Evolutionary conservation across 1,140 invertebrate genomes (phyloP).

Genomic region (Amyelois transitella): DNA sequence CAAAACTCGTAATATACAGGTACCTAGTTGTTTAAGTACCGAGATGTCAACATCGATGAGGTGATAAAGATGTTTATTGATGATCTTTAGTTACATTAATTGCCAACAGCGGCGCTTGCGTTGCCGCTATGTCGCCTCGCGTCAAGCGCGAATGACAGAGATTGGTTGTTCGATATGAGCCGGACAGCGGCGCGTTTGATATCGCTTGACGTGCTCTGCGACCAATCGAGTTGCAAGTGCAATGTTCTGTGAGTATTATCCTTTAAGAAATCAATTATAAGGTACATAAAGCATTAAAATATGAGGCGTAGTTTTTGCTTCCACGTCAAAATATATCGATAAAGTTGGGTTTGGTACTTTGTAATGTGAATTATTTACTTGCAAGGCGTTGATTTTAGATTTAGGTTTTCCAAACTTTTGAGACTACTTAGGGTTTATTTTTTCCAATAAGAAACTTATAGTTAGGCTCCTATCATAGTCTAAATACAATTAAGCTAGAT

Average conservation of each 20-base stretch:
- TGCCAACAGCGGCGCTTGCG: conserved; percentile 64
- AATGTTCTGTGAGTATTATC: not conserved
- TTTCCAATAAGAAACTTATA: too few species aligned
- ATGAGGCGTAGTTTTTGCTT: too few species aligned
- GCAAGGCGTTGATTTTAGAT: too few species aligned
- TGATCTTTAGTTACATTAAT: conserved; percentile 70
- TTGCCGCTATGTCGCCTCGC: conserved; percentile 45
- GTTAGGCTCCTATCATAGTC: too few species aligned
- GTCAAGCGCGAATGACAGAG: conserved; percentile 66
- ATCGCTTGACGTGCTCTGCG: conserved; percentile 45
- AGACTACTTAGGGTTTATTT: too few species aligned
- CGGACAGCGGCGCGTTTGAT: conserved; percentile 54
- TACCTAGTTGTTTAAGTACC: conserved; percentile 54
- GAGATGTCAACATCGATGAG: conserved; percentile 60
- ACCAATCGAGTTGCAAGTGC: conserved; percentile 38
- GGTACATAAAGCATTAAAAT: too few species aligned
- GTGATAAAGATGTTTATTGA: conserved; percentile 73
- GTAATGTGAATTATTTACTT: too few species aligned
- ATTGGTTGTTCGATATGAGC: conserved; percentile 50
- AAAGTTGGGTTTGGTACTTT: too few species aligned
- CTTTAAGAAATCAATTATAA: not conserved
- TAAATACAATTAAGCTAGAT: too few species aligned
- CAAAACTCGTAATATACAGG: conserved; percentile 52
- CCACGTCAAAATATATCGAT: too few species aligned
- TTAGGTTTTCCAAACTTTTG: too few species aligned